phyloP scores from a whole-genome alignment of 2,113 vertebrate species.

The Anseranas semipalmata region DNA sequence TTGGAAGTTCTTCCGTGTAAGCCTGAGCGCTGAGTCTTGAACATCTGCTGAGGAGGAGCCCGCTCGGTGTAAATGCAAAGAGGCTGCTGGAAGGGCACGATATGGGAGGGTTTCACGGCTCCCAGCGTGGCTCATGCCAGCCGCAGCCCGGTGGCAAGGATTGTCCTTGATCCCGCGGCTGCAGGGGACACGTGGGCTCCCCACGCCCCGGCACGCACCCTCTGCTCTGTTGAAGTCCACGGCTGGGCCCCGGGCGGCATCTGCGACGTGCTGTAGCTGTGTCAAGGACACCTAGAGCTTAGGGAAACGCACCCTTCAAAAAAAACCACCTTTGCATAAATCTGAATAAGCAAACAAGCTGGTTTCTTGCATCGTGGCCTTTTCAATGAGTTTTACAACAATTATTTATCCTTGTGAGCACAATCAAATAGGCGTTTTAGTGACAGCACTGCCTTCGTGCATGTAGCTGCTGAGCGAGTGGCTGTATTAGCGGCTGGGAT shows the following conservation, averaged over 20 bases:
- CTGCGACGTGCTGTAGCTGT: background rate
- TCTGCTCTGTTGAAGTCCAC: background rate
- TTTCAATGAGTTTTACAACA: background rate
- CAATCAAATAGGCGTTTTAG: fast-evolving
- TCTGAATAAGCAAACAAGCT: background rate
- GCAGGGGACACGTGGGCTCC: background rate
- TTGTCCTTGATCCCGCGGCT: background rate
- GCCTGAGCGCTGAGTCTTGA: background rate
- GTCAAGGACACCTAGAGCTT: background rate
- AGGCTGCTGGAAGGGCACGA: background rate
- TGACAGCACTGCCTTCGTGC: background rate
- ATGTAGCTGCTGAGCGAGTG: fast-evolving
- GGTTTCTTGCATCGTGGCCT: background rate
- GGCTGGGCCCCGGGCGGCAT: fast-evolving
- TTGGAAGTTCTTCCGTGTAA: background rate
- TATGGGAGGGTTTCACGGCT: background rate
- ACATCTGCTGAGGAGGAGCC: conserved; percentile 54
- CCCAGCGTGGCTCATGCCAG: background rate
- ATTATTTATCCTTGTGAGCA: background rate
- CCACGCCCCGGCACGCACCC: background rate
- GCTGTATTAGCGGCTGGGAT: background rate
- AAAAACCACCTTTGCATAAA: background rate
- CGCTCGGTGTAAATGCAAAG: fast-evolving
- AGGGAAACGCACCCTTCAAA: background rate
- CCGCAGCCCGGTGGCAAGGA: background rate